Base-by-base conservation (phyloP, 2,888 invertebrate species). In the Mesorhabditis belari region DNA sequence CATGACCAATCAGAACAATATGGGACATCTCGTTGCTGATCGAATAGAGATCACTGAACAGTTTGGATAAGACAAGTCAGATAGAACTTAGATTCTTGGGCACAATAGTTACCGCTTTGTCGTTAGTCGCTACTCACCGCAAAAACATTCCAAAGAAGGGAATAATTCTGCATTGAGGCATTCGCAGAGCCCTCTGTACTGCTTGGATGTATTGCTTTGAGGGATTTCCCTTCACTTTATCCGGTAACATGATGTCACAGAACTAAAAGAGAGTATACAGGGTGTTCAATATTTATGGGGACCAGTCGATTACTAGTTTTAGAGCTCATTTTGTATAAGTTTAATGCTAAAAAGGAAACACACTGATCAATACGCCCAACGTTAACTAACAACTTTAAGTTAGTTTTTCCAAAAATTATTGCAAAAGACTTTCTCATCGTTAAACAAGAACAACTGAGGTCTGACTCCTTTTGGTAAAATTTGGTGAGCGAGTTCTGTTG, bases 101-200 rank as follows among this genome's bases (percentile, higher is more conserved):
- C 2, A 55, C 12, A 55, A n/a, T 2, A 3, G 21, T 28, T 24
- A 24, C n/a, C n/a, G n/a, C n/a, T n/a, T n/a, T n/a, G n/a, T n/a
- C n/a, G n/a, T n/a, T n/a, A n/a, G n/a, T n/a, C n/a, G n/a, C n/a
- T 49, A 19, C 21, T 9, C 17, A 64, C 64, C 62, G 26, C 6
- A 71, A 57, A 55, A 93, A 93, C 35, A 89, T 89, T 17, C 93
- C 93, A 81, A 93, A 93, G 83, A 92, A 93, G 0, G 93, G 93
- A 74, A 93, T 89, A 5, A 92, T 67, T 56, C 72, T 67, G 53
- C 73, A 75, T 55, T 79, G 79, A 0, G 90, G 88, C 87, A 93
- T 91, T 50, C 89, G 88, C 64, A 92, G 85, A 0, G 92, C 91
- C 62, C 91, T 83, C 51, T 88, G 88, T 64, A 93, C 85, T 4